Evolutionary conservation across 2,888 invertebrate genomes (phyloP).

Genomic region (Hydraecia micacea): DNA sequence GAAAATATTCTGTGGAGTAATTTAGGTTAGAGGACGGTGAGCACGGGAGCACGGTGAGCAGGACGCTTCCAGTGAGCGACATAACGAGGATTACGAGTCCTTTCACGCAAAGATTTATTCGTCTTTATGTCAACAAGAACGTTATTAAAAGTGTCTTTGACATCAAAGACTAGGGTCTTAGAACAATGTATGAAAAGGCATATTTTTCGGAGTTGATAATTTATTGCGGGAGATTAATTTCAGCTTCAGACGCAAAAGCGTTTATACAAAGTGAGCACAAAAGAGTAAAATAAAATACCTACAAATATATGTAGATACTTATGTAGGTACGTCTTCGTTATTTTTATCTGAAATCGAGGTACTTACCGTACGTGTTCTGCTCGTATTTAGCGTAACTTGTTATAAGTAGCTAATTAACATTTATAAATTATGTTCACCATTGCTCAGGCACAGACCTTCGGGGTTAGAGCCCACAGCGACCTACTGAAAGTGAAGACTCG

Average conservation of each 20-base stretch:
- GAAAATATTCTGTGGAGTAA: slow-evolving; percentile 41
- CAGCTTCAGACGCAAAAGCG: background rate
- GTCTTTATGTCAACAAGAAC: slow-evolving; percentile 38
- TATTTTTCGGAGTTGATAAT: slow-evolving; percentile 3
- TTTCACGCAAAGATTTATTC: slow-evolving; percentile 48
- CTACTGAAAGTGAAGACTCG: background rate
- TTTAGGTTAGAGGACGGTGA: slow-evolving; percentile 37
- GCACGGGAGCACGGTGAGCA: background rate
- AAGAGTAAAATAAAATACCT: background rate
- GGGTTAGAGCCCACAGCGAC: background rate
- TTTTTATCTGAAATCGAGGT: background rate
- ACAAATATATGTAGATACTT: background rate
- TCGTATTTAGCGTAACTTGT: background rate
- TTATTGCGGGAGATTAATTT: background rate
- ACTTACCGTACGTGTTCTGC: background rate
- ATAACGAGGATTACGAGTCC: slow-evolving; percentile 36
- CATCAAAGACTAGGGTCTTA: slow-evolving; percentile 21
- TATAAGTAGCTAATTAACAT: background rate
- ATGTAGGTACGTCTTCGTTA: background rate
- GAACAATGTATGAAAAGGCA: slow-evolving; percentile 28
- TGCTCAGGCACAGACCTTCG: background rate
- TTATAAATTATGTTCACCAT: background rate
- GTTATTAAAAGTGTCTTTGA: slow-evolving; percentile 39
- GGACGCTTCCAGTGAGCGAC: slow-evolving; percentile 29
- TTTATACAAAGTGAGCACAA: background rate